These are phyloP conservation scores for Artemisiospiza belli DNA, from an alignment of 2,113 vertebrate genomes.

Conservation along the genomic window DNA sequence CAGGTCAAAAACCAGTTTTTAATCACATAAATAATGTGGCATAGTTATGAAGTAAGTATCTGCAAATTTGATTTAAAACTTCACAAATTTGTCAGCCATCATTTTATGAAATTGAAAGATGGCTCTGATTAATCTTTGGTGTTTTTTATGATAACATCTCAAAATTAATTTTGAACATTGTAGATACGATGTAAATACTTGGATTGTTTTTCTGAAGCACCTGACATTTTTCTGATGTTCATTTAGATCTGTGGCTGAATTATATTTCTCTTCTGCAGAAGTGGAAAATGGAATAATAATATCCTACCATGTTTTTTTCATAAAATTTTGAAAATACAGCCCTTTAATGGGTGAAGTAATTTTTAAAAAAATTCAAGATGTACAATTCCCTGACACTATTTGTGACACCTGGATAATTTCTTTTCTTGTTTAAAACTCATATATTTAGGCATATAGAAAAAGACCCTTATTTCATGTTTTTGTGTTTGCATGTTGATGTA, in stretches of 20 bases:
- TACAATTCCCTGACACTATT: background rate
- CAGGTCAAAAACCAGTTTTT: conserved; percentile 95
- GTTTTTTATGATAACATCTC: conserved; percentile 19
- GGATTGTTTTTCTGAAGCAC: background rate
- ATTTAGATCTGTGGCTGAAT: background rate
- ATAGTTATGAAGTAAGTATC: conserved; percentile 79
- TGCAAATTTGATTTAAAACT: conserved; percentile 82
- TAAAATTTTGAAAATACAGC: background rate
- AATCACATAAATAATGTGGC: conserved; percentile 90
- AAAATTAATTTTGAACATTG: background rate
- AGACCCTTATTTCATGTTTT: background rate
- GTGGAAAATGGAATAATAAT: background rate
- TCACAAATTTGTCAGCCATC: conserved; percentile 81
- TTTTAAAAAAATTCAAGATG: background rate
- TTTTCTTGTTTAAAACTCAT: background rate
- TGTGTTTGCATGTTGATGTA: background rate
- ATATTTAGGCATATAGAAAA: background rate
- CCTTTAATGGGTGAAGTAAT: background rate
- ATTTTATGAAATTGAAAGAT: conserved; percentile 68
- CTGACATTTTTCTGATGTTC: background rate
- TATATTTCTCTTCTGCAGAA: background rate
- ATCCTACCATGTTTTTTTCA: background rate
- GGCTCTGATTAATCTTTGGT: conserved; percentile 63
- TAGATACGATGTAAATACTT: background rate
- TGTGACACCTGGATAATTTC: background rate